Evolutionary conservation across 2,797 vertebrate genomes (phyloP), one percentile per base, ranked within the genome.

Genomic region (Megalops cyprinoides): DNA sequence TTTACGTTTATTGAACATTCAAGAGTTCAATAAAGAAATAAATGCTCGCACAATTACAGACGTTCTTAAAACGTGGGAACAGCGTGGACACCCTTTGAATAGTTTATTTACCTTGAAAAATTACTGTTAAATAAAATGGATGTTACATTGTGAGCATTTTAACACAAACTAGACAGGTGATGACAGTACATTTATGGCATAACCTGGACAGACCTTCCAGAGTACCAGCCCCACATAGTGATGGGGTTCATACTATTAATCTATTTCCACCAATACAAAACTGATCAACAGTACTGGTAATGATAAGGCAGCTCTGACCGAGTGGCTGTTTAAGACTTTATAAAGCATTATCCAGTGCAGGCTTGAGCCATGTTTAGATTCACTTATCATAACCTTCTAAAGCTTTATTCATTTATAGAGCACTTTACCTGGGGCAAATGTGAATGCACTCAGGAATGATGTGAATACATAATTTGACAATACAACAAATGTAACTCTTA

Each of bases 281-380:
- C 69, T 46, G 44, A 82, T 82, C 5, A 83, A 90, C 88, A 90
- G 90, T 87, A 90, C 84, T 87, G 84, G 89, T 82, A 82, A 87
- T 76, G 78, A 87, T 89, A 93, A 93, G 92, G 92, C 91, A 92
- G 90, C 90, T 87, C 89, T 73, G 77, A 81, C 76, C 87, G 79
- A 90, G 77, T 58, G 37, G 84, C 82, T 56, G 80, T 81, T 84
- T 75, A 77, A 82, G 87, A 86, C 77, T 4, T 71, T 31, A 51
- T 31, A 74, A 44, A 71, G 5, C 7, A 23, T 79, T 87, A 84
- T 87, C 62, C 37, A 53, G 77, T 42, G 49, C 79, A 91, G 76
- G 76, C 76, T 82, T 76, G 86, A 62, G 56, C 49, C 48, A 1
- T 65, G 46, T 46, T 62, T 42, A 44, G 51, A 74, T 73, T 56